Percentiles rank a stretch among this genome's conserved stretches.
These are phyloP conservation scores for Perodicticus potto DNA, from an alignment of 2,797 vertebrate species.

Conservation along the genomic window DNA sequence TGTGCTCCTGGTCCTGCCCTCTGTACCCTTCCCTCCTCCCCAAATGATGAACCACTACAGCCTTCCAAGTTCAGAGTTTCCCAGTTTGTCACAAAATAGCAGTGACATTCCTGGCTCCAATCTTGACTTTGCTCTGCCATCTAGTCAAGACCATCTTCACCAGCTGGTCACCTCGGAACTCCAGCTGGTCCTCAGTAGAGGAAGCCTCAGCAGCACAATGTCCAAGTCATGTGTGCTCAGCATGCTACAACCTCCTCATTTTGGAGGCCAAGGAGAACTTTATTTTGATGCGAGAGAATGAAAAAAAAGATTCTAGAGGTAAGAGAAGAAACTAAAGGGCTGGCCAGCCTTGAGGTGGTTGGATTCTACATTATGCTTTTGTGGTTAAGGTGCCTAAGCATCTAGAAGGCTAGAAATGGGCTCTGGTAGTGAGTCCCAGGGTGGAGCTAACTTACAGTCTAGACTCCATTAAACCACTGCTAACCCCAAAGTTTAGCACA, in stretches of 20 bases:
- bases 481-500: neutral
- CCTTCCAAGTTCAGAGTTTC: neutral
- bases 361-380: neutral
- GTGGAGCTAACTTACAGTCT: neutral
- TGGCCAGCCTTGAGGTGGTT: neutral
- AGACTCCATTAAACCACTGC: neutral
- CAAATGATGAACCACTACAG: neutral
- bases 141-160: neutral
- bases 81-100: neutral
- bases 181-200: neutral
- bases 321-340: neutral
- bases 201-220: neutral
- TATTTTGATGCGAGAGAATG: neutral
- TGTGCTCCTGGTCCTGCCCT: neutral
- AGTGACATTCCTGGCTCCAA: neutral
- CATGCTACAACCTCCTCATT: neutral
- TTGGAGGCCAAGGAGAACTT: neutral
- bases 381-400: neutral
- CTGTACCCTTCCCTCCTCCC: neutral
- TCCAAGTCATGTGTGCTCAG: neutral
- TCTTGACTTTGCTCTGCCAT: neutral
- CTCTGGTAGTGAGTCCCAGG: neutral
- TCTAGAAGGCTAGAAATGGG: neutral
- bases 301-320: neutral
- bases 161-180: neutral